These are phyloP conservation scores for Hepsetus odoe DNA, from an alignment of 2,113 vertebrate genomes.

Conservation along the genomic window DNA sequence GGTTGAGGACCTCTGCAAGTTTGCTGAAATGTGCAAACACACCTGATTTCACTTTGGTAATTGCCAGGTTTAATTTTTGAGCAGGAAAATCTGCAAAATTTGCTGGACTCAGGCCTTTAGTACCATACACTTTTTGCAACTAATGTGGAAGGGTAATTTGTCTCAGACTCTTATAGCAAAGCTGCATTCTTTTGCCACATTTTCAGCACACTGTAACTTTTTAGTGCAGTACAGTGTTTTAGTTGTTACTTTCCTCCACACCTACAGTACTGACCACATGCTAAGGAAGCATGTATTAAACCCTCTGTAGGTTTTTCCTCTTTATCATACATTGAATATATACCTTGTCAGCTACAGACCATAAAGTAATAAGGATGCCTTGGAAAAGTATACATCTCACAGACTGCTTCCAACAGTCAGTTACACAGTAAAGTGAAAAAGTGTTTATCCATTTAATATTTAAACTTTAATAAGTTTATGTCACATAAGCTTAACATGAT, in stretches of 20 bases:
- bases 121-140: not conserved
- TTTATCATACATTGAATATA: no score
- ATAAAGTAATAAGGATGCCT: not conserved
- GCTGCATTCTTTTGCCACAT: not conserved
- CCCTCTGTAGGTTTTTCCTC: not conserved
- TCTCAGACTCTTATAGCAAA: not conserved
- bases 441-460: no score
- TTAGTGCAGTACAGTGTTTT: not conserved
- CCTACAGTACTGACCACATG: not conserved
- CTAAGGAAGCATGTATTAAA: not conserved
- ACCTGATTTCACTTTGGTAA: no score
- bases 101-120: no score
- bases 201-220: conserved; percentile 9
- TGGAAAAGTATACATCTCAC: not conserved
- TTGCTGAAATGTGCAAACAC: no score
- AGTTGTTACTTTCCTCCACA: not conserved
- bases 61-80: no score
- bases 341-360: no score
- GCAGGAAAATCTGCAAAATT: no score
- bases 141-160: not conserved
- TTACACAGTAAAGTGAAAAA: no score
- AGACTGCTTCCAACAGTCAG: not conserved
- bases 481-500: no score
- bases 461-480: no score
- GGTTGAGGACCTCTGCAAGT: no score